Percentiles rank a stretch among this genome's conserved stretches.
phyloP scores from a whole-genome alignment of 2,797 vertebrate species.

The Oophaga sylvatica region DNA sequence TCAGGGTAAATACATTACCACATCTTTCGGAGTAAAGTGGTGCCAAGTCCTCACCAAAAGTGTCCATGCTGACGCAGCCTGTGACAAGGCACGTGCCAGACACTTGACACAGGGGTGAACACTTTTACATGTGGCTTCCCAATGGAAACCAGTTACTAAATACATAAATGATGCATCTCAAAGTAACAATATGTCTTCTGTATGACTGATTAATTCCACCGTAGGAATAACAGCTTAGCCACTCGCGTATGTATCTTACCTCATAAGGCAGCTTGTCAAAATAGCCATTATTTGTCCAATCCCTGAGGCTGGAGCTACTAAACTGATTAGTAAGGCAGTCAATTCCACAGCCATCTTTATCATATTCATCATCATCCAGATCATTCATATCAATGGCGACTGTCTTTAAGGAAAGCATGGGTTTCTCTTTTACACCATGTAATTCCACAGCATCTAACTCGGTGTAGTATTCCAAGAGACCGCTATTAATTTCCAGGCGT shows the following conservation, averaged over 20 bases:
- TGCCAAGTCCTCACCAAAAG: neutral
- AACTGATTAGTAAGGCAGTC: slow-evolving; percentile 80
- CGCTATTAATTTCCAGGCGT: slow-evolving; percentile 95
- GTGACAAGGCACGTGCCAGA: neutral
- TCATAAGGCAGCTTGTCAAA: slow-evolving; percentile 98
- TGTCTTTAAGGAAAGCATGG: slow-evolving; percentile 88
- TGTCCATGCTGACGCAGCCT: neutral
- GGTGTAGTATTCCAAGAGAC: slow-evolving; percentile 94
- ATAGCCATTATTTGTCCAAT: slow-evolving; percentile 87
- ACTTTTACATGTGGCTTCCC: neutral
- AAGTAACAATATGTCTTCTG: neutral
- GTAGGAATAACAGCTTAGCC: too few species aligned
- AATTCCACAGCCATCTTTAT: slow-evolving; percentile 77
- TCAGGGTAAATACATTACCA: neutral
- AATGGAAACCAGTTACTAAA: neutral
- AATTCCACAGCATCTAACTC: slow-evolving; percentile 95
- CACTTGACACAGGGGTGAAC: neutral
- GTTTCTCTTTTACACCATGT: slow-evolving; percentile 88
- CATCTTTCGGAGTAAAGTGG: neutral
- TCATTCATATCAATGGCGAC: slow-evolving; percentile 88
- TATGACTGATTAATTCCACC: too few species aligned
- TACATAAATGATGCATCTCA: neutral
- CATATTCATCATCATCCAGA: slow-evolving; percentile 88
- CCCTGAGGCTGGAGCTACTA: slow-evolving; percentile 74
- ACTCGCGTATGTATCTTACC: slow-evolving; percentile 73